Base-by-base conservation (phyloP, 2,888 invertebrate species). In the Zhuqinia jingwanae region DNA sequence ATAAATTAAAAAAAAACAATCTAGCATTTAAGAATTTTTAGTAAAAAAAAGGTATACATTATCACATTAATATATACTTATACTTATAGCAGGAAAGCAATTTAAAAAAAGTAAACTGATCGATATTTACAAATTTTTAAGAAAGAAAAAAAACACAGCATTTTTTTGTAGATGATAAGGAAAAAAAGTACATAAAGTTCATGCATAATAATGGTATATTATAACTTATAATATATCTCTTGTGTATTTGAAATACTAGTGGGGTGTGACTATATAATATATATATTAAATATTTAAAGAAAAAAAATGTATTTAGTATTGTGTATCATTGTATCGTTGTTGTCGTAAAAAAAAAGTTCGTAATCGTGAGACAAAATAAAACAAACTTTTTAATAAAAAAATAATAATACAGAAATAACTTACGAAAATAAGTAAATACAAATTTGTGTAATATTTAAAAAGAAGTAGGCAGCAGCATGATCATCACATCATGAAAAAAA, bases 71-170 rank as follows among this genome's bases (percentile, higher is more conserved):
- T 30, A 65, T 42, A 36, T 42, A 65, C 17, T 36, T 36, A 65
- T n/a, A n/a, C n/a, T n/a, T n/a, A n/a, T n/a, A 30, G 65, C 42
- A 65, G 25, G 27, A 11, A 60, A 53, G 17, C 17, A 53, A 53
- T 17, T 17, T 17, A 36, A 36, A 60, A 25, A 68, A 68, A 68
- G 68, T 68, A 68, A 68, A 68, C 68, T 78, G 78, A 78, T 63
- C 78, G 81, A 73, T 81, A 81, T 81, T 81, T 81, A 81, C 81
- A 81, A 81, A 81, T 81, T 81, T 58, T 78, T 78, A 78, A 63
- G 11, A 42, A 36, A 77, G 6, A 76, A 50, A 65, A 25, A 60
- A 45, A 63, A 63, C 36, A 36, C n/a, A n/a, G n/a, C n/a, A n/a
- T n/a, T n/a, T 45, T 81, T 81, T 81, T 58, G 81, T 81, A 81